Evolutionary conservation across 2,113 vertebrate genomes (phyloP).

Genomic region (Rhinolophus sinicus): DNA sequence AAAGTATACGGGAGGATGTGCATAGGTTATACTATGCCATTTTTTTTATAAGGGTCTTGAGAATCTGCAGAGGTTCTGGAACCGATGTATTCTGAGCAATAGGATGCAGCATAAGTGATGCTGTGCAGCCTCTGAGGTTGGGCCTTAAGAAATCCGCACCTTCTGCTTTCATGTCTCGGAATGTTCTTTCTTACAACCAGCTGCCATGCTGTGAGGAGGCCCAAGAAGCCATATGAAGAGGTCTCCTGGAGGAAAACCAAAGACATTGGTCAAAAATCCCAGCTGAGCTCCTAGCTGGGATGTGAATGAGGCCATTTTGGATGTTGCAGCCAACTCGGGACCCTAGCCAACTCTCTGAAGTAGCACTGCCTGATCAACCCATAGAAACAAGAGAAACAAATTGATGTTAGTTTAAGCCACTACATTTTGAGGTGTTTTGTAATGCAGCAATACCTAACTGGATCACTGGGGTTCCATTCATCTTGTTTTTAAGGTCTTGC

Average conservation of each 20-base stretch:
- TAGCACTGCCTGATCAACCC: background rate
- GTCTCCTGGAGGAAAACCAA: background rate
- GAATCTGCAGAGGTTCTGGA: background rate
- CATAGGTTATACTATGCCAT: background rate
- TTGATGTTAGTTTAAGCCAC: background rate
- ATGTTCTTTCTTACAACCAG: conserved; percentile 31
- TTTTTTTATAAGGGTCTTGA: background rate
- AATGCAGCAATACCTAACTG: background rate
- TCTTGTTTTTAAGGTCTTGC: background rate
- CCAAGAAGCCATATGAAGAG: background rate
- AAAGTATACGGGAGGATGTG: background rate
- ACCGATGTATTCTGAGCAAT: background rate
- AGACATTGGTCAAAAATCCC: background rate
- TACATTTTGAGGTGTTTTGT: background rate
- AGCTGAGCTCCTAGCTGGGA: background rate
- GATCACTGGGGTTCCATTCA: background rate
- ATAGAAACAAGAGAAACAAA: background rate
- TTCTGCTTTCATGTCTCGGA: background rate
- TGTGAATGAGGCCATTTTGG: background rate
- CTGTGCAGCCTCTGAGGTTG: background rate
- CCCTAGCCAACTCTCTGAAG: background rate
- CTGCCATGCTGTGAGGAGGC: background rate
- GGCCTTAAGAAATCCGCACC: conserved; percentile 17
- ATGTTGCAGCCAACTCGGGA: background rate
- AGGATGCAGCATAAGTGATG: background rate